Evolutionary conservation across 2,113 vertebrate species (phyloP).

Genomic region (Bostrychus sinensis): DNA sequence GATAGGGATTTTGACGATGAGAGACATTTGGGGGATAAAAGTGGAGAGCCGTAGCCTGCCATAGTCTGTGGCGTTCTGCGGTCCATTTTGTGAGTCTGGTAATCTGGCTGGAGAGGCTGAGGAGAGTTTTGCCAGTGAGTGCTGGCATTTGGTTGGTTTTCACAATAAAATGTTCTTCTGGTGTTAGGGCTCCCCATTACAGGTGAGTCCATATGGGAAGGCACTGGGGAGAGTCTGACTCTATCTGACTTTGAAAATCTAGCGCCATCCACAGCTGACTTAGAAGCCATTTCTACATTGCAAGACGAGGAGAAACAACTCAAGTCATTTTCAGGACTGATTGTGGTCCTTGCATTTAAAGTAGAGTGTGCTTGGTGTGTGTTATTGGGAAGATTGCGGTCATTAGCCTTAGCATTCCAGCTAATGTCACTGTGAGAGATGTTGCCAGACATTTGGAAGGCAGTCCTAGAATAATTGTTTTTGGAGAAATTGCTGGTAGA

Average conservation of each 20-base stretch:
- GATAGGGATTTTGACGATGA: conserved; percentile 48
- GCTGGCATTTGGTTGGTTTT: conserved; percentile 35
- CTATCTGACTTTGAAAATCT: conserved; percentile 60
- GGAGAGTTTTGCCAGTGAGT: conserved; percentile 21
- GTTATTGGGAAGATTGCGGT: conserved; percentile 28
- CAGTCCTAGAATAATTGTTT: conserved; percentile 19
- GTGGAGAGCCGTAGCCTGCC: conserved; percentile 39
- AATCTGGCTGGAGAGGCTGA: conserved; percentile 21
- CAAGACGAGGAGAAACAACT: conserved; percentile 43
- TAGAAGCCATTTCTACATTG: conserved; percentile 56
- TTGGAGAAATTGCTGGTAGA: conserved; percentile 4
- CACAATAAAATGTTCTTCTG: conserved; percentile 10
- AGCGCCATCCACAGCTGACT: conserved; percentile 57
- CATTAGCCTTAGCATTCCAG: conserved; percentile 20
- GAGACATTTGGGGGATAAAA: conserved; percentile 22
- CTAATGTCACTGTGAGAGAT: conserved; percentile 3
- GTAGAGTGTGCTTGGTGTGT: conserved; percentile 28
- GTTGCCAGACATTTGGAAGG: conserved; percentile 24
- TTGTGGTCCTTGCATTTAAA: conserved; percentile 24
- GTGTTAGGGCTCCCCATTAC: conserved; percentile 54
- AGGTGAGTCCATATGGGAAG: conserved; percentile 46
- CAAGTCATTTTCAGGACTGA: conserved; percentile 22
- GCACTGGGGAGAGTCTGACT: conserved; percentile 58
- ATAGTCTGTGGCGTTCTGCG: conserved; percentile 25
- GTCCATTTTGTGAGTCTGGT: conserved; percentile 33